Base-by-base conservation (phyloP, 2,113 vertebrate genomes). In the Ranitomeya variabilis region DNA sequence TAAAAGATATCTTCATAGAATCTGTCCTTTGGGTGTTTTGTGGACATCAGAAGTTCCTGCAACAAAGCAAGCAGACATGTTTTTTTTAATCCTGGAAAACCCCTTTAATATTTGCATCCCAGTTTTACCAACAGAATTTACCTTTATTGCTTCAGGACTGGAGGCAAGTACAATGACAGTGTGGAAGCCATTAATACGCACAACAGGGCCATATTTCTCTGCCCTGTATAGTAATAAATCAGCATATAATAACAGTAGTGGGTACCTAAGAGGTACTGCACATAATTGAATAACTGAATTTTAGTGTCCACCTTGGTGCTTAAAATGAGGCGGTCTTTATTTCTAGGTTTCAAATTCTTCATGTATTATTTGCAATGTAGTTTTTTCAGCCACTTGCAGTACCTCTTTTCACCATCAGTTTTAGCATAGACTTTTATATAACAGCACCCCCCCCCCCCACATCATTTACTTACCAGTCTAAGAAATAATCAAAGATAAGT, bases 111-210 rank as follows among this genome's bases (percentile, higher is more conserved):
- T 18, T 18, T 23, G 7, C 10, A 23, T 11, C 18, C 9, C 62
- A 64, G 64, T 67, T 67, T 67, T 10, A 23, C n/a, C 7, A 67
- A 71, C 23, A 12, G 9, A 9, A 74, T 19, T 76, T 76, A 76
- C 73, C 73, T 76, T 76, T 76, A 76, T 76, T 76, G 31, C 73
- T 45, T 76, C 73, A 51, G 73, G 73, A 21, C 73, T 76, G 37
- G 73, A 16, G 45, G 18, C 31, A 76, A 76, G 5, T 3, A 76
- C 18, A 51, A 21, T 3, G 73, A 76, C 16, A 9, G 1, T 51
- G 37, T 76, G 73, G 6, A 76, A 76, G 16, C 73, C 73, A 51
- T 76, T 76, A 15, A 76, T 76, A 10, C 73, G 31, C 19, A 76
- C 37, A 19, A 76, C 73, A 18, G 73, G 73, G 14, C 73, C 73